These are phyloP conservation scores for Poecilobothrus nobilitatus DNA, from an alignment of 2,888 invertebrate species.

Conservation along the genomic window DNA sequence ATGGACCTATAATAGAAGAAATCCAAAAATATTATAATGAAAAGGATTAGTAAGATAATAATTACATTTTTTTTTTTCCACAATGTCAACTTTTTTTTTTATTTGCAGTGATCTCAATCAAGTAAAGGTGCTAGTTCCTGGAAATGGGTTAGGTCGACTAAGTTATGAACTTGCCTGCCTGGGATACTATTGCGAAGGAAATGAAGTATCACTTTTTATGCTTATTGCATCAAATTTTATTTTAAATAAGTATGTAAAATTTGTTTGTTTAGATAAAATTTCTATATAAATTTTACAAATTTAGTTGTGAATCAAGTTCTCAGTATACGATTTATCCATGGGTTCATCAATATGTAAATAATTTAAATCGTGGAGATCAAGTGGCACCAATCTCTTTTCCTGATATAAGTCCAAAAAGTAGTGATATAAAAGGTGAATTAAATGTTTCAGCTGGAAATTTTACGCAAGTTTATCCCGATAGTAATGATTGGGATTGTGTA, in stretches of 20 bases:
- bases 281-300: not conserved
- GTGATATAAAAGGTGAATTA: constrained; percentile 56
- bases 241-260: constrained; percentile 59
- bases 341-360: constrained; percentile 92
- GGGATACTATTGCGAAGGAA: constrained; percentile 91
- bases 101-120: not conserved
- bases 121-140: constrained; percentile 75
- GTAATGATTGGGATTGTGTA: constrained; percentile 80
- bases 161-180: constrained; percentile 86
- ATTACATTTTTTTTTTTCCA: not conserved
- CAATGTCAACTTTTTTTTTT: not conserved
- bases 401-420: constrained; percentile 70
- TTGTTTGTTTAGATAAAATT: not conserved
- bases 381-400: constrained; percentile 71
- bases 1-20: constrained; percentile 81
- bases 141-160: constrained; percentile 90
- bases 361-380: constrained; percentile 73
- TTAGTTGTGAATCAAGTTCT: constrained; percentile 45
- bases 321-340: constrained; percentile 82
- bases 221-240: constrained; percentile 93
- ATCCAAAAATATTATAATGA: constrained; percentile 63
- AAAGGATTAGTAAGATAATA: constrained; percentile 47
- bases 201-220: constrained; percentile 98
- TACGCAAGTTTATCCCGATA: constrained; percentile 58
- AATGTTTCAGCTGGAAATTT: constrained; percentile 98